phyloP scores from a whole-genome alignment of 2,113 vertebrate species.

The Diadophis punctatus region DNA sequence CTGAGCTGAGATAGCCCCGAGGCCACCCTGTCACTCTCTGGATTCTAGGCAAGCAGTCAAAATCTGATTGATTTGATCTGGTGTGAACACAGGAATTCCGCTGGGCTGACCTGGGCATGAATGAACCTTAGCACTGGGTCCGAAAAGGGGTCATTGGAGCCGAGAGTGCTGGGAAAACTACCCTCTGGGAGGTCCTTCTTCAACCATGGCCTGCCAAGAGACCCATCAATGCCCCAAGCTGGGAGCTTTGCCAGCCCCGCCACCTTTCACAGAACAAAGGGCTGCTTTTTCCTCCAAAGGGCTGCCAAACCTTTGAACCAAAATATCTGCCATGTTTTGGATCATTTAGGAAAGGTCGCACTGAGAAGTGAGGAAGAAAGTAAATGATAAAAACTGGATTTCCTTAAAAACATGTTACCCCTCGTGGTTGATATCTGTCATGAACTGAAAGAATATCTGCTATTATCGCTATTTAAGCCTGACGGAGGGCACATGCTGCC shows the following conservation, averaged over 20 bases:
- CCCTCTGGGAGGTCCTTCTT: neutral
- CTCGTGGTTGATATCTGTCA: neutral
- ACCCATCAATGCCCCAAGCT: neutral
- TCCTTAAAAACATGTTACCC: neutral
- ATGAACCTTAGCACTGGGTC: neutral
- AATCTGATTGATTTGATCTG: neutral
- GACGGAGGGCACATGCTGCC: neutral
- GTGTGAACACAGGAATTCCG: neutral
- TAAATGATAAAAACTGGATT: neutral
- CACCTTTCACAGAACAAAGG: neutral
- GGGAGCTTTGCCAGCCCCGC: neutral
- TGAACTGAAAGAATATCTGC: neutral
- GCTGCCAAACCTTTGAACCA: neutral
- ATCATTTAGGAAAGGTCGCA: neutral
- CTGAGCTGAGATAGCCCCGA: neutral
- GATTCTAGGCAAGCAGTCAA: neutral
- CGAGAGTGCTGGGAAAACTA: neutral
- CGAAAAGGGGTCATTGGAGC: neutral
- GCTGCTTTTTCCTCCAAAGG: neutral
- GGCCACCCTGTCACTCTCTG: accelerated
- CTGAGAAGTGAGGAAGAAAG: neutral
- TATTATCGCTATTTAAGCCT: neutral
- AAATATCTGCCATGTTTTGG: neutral
- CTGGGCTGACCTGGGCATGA: neutral
- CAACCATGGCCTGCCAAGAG: neutral